A percentile compares a stretch with the other conserved stretches of the same genome.
Conservation (phyloP, 2,797 vertebrate species). For the Hypotaenidia okinawae region DNA sequence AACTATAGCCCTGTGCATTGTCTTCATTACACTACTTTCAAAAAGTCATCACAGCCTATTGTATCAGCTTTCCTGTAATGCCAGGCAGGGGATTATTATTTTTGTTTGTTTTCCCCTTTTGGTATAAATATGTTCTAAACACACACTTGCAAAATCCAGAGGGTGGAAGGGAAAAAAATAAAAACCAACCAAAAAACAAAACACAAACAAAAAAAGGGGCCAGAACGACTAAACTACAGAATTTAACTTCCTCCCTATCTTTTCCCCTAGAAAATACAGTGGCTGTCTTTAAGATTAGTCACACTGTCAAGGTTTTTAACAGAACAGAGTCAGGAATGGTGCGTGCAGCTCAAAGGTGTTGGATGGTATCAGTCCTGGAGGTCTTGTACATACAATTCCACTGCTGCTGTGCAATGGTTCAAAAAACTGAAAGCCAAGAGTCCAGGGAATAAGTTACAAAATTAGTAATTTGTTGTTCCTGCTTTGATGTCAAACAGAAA, state of each 20-base stretch:
- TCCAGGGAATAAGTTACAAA: constrained; percentile 33
- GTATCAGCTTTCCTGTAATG: neutral
- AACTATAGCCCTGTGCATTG: neutral
- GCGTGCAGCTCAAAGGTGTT: neutral
- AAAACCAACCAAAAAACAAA: too few species aligned
- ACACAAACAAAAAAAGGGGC: too few species aligned
- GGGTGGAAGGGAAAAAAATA: neutral
- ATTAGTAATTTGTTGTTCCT: constrained; percentile 46
- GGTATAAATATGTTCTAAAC: neutral
- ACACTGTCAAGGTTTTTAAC: neutral
- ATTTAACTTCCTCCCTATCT: neutral
- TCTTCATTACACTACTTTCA: neutral
- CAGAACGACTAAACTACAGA: neutral
- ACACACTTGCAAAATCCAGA: neutral
- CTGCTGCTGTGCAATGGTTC: constrained; percentile 16
- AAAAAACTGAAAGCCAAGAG: constrained; percentile 37
- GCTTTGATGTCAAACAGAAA: constrained; percentile 55
- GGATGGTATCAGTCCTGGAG: neutral
- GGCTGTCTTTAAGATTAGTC: neutral
- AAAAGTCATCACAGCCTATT: neutral
- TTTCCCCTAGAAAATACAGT: neutral
- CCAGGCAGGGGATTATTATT: neutral
- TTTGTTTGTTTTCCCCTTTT: neutral
- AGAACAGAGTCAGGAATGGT: neutral
- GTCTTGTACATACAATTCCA: neutral